Percentiles rank a stretch among this genome's conserved stretches.
Evolutionary conservation across 2,797 vertebrate species (phyloP).

Genomic region (Varecia variegata): DNA sequence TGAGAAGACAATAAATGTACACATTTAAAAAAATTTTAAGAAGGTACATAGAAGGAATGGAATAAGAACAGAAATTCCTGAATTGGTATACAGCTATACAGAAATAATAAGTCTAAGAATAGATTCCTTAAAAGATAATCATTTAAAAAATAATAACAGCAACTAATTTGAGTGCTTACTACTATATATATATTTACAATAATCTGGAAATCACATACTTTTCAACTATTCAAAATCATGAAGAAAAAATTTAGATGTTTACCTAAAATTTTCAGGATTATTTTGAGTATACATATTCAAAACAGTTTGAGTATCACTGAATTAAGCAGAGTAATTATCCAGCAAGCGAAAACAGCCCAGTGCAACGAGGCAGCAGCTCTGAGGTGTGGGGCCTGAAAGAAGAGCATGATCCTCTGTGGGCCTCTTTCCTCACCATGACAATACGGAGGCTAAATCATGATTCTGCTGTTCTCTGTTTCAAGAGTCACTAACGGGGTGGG

Average conservation of each 20-base stretch:
- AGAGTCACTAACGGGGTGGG: neutral
- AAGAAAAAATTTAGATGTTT: neutral
- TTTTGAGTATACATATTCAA: neutral
- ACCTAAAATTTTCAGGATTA: conserved; percentile 27
- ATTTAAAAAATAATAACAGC: neutral
- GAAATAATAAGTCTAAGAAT: neutral
- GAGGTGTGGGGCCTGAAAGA: neutral
- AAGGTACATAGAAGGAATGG: neutral
- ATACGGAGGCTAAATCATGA: neutral
- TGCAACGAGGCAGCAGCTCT: neutral
- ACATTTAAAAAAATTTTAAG: neutral
- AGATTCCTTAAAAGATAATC: neutral
- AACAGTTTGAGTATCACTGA: neutral
- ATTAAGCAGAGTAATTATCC: neutral
- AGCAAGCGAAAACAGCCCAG: neutral
- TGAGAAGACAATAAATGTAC: neutral
- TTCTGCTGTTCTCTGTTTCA: neutral
- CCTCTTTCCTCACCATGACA: neutral
- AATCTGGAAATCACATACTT: neutral
- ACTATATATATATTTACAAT: neutral
- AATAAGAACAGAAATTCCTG: conserved; percentile 12
- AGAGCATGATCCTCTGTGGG: neutral
- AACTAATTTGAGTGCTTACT: neutral
- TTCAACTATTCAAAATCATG: neutral
- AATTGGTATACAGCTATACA: neutral